Evolutionary conservation across 2,113 vertebrate species (phyloP).

Genomic region (Ia io): DNA sequence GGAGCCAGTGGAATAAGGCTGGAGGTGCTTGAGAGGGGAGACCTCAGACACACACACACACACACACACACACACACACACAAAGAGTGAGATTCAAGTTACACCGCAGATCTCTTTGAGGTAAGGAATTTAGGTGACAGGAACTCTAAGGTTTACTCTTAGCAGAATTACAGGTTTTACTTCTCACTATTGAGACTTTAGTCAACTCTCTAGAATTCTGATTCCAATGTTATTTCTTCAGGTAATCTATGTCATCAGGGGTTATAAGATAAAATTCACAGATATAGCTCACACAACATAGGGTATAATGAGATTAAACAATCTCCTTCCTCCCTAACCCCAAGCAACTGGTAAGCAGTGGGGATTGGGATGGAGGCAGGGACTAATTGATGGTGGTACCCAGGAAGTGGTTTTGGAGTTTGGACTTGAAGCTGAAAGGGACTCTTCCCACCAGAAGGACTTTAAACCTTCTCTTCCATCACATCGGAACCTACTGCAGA

Average conservation of each 20-base stretch:
- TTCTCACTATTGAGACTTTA: conserved; percentile 2
- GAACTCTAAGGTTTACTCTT: neutral
- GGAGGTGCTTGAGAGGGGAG: neutral
- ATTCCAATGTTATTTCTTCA: conserved; percentile 8
- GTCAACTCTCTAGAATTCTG: conserved; percentile 18
- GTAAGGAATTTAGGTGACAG: neutral
- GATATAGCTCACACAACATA: neutral
- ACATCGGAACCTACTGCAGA: neutral
- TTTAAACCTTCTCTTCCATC: conserved; percentile 9
- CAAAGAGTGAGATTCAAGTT: neutral
- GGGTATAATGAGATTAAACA: neutral
- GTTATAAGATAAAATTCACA: neutral
- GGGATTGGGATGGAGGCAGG: neutral
- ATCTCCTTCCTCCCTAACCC: neutral
- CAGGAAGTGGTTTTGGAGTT: neutral
- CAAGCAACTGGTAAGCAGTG: neutral
- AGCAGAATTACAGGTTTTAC: neutral
- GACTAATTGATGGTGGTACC: neutral
- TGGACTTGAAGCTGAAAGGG: neutral
- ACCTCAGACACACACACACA: neutral
- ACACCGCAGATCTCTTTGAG: neutral
- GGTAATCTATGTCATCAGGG: neutral
- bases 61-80: too few species aligned
- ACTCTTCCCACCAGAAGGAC: neutral
- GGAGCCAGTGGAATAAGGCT: neutral